Evolutionary conservation across 2,113 vertebrate genomes (phyloP).

Genomic region (Zosterops japonicus): DNA sequence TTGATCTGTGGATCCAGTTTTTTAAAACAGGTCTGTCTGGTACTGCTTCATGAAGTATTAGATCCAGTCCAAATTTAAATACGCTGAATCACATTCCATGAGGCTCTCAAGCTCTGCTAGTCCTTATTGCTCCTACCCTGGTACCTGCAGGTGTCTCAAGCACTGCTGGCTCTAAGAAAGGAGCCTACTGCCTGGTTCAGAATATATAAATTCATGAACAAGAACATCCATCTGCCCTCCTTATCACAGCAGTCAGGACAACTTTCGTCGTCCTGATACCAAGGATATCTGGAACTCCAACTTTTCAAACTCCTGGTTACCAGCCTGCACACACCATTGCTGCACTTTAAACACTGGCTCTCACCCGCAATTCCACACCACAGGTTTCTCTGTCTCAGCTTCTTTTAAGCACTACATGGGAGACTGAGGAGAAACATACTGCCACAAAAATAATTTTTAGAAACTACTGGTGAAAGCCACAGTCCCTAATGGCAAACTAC

Average conservation of each 20-base stretch:
- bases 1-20: neutral
- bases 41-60: constrained; percentile 5
- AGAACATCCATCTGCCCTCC: neutral
- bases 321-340: neutral
- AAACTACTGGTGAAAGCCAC: neutral
- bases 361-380: neutral
- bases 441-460: neutral
- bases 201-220: neutral
- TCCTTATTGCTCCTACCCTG: neutral
- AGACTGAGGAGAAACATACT: neutral
- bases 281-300: neutral
- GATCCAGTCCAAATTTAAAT: constrained; percentile 32
- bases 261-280: neutral
- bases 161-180: neutral
- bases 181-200: neutral
- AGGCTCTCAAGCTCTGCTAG: neutral
- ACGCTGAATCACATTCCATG: neutral
- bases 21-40: constrained; percentile 52
- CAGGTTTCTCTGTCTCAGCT: neutral
- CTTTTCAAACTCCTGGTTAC: neutral
- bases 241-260: neutral
- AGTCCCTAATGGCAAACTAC: neutral
- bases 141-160: neutral
- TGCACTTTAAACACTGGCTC: neutral
- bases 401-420: neutral